phyloP scores from a whole-genome alignment of 2,113 vertebrate genomes.

The Callaeas wilsoni region DNA sequence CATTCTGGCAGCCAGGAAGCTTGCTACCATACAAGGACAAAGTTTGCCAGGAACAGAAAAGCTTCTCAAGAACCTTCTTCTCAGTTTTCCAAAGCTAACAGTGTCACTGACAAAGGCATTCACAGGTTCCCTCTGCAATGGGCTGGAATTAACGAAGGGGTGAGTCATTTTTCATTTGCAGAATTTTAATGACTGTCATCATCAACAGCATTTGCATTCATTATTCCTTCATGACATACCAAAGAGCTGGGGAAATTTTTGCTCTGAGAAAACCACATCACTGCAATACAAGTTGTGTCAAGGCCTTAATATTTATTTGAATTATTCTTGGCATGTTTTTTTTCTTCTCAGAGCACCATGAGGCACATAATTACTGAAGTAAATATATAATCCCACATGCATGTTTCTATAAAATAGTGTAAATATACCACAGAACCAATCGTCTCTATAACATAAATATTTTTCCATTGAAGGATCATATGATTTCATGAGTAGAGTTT shows the following conservation, averaged over 20 bases:
- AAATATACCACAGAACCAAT: neutral
- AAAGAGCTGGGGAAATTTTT: constrained; percentile 5
- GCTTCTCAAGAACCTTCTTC: neutral
- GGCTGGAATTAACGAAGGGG: constrained; percentile 63
- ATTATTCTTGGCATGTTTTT: neutral
- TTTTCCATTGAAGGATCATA: neutral
- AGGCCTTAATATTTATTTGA: constrained; percentile 39
- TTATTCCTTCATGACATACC: constrained; percentile 53
- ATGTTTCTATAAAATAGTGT: neutral
- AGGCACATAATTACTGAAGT: constrained; percentile 3
- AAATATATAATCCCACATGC: neutral
- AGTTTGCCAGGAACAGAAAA: neutral
- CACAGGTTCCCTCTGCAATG: constrained; percentile 58
- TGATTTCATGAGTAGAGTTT: neutral
- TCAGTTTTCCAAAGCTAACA: neutral
- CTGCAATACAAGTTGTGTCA: neutral
- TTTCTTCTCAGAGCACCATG: neutral
- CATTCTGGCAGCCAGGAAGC: neutral
- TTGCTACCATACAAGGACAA: constrained; percentile 2
- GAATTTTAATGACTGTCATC: constrained; percentile 70
- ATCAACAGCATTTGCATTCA: constrained; percentile 64
- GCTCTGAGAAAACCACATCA: neutral
- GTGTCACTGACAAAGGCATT: constrained; percentile 59
- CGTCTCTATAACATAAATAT: neutral
- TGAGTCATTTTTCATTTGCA: constrained; percentile 74